These are phyloP conservation scores for Antheraea yamamai DNA, from an alignment of 2,888 invertebrate species.

Conservation along the genomic window DNA sequence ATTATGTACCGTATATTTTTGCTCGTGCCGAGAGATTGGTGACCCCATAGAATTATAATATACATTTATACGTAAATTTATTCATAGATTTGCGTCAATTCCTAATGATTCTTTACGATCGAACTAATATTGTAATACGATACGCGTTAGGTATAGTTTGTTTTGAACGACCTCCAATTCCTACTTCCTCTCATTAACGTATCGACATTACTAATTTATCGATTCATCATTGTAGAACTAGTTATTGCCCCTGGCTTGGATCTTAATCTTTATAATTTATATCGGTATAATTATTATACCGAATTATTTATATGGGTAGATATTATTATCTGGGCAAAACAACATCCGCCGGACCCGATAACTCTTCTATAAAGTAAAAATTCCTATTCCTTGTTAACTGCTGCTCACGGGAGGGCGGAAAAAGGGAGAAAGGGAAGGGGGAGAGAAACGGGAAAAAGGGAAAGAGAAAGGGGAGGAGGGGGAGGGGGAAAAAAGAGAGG, in stretches of 20 bases:
- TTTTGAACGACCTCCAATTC: constrained; percentile 10
- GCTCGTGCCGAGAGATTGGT: not conserved
- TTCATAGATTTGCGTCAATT: not conserved
- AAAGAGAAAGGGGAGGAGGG: no score
- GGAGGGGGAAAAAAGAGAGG: no score
- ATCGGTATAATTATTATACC: no score
- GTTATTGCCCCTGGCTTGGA: not conserved
- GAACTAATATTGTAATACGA: constrained; percentile 7
- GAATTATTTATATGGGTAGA: no score
- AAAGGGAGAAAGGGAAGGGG: no score
- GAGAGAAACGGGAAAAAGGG: no score
- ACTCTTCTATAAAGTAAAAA: no score
- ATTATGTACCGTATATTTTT: not conserved
- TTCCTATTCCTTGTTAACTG: no score
- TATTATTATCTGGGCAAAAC: no score
- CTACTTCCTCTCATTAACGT: constrained; percentile 10
- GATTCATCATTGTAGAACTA: not conserved
- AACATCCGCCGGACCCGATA: no score
- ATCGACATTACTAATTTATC: constrained; percentile 27
- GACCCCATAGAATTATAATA: not conserved
- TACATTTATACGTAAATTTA: constrained; percentile 9
- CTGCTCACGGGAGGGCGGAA: no score
- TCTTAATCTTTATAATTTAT: no score
- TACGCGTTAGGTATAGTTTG: constrained; percentile 4
- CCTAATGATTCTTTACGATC: constrained; percentile 1